Percentiles rank a stretch among this genome's conserved stretches.
Conservation (phyloP, 1,140 invertebrate genomes). For the Leguminivora glycinivorella region DNA sequence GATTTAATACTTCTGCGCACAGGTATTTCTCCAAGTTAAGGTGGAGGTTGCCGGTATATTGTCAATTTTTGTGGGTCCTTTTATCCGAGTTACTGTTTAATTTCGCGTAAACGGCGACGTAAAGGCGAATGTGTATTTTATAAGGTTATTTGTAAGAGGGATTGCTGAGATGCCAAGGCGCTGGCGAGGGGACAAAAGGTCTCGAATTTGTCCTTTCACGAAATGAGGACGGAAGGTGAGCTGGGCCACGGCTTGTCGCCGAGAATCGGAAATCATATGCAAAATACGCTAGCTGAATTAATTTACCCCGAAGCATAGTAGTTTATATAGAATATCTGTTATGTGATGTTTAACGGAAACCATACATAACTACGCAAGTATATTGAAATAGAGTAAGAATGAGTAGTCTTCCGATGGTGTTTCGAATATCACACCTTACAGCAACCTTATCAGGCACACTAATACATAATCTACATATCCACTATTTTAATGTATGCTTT, state of each 20-base stretch:
- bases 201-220: neutral
- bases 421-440: too few species aligned
- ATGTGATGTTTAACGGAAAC: too few species aligned
- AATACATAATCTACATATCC: too few species aligned
- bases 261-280: neutral
- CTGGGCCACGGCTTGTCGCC: neutral
- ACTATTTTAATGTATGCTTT: too few species aligned
- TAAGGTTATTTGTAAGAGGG: conserved; percentile 12
- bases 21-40: neutral
- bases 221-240: neutral
- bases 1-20: conserved; percentile 14
- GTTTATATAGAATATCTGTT: neutral
- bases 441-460: too few species aligned
- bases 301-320: neutral
- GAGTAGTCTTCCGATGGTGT: too few species aligned
- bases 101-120: conserved; percentile 6
- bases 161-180: neutral
- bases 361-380: too few species aligned
- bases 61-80: neutral
- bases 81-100: conserved; percentile 12
- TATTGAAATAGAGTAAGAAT: too few species aligned
- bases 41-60: conserved; percentile 1
- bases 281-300: conserved; percentile 1
- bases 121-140: conserved; percentile 12
- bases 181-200: neutral